Evolutionary conservation across 2,888 invertebrate genomes (phyloP), one percentile per base, ranked within the genome.

Genomic region (Gortyna flavago): DNA sequence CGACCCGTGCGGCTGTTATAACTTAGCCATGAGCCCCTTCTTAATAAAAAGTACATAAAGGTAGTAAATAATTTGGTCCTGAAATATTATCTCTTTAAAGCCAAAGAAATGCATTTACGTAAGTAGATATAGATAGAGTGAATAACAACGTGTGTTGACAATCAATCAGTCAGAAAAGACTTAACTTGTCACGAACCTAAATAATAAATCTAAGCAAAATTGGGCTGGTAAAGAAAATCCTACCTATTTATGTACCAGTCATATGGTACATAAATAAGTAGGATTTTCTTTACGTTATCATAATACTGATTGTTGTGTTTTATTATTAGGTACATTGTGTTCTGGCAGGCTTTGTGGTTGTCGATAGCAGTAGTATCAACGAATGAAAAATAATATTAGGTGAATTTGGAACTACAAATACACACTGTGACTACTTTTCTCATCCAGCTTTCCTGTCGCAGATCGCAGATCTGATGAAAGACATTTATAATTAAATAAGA

Each of bases 151-250:
- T 16, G 8, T 57, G 32, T 41, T 41, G 21, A 25, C 21, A 57
- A 83, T 80, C 67, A 68, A 77, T 77, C 83, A 62, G 16, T 57
- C 67, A 3, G n/a, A 25, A 41, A 67, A 16, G 32, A 67, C 18
- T 80, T 83, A 41, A 68, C 25, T 64, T 68, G 48, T 80, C 83
- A 41, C 0, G 2, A 3, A 32, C 21, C 0, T 13, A 66, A 29
- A 59, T 77, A 62, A 11, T 32, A n/a, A 11, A 35, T 35, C 51
- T 35, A 16, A 25, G 16, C 18, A 29, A 48, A 67, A 77, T 41
- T 41, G n/a, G 54, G n/a, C 44, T 44, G 54, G 9, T 4, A 48
- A 38, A 29, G 38, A 62, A n/a, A n/a, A n/a, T n/a, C n/a, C n/a
- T n/a, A n/a, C n/a, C n/a, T n/a, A n/a, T n/a, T n/a, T n/a, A n/a